phyloP scores from a whole-genome alignment of 2,888 invertebrate species.

The Pristionchus maxplancki region DNA sequence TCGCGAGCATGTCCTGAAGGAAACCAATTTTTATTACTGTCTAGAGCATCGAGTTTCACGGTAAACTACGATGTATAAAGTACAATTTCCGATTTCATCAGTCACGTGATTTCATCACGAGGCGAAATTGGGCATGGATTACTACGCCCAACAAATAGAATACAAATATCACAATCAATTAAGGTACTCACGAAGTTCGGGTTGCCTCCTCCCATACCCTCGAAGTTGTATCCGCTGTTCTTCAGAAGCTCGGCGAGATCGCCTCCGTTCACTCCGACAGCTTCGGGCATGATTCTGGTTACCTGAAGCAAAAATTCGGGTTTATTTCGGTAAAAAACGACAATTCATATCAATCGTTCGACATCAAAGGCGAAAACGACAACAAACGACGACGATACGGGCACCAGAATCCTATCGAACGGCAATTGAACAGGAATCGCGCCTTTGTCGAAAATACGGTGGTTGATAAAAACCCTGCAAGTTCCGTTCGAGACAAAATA shows the following conservation, averaged over 20 bases:
- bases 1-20: slow-evolving; percentile 13
- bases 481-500: neutral
- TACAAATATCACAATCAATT: no score
- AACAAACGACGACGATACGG: neutral
- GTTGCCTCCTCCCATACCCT: neutral
- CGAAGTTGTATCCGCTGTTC: slow-evolving; percentile 52
- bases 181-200: slow-evolving; percentile 41
- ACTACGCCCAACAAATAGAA: no score
- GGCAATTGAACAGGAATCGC: neutral
- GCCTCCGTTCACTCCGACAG: neutral
- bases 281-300: slow-evolving; percentile 49
- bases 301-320: slow-evolving; percentile 38
- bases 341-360: neutral
- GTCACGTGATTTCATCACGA: slow-evolving; percentile 33
- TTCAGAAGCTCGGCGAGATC: slow-evolving; percentile 56
- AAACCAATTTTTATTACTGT: no score
- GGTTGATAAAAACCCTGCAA: neutral
- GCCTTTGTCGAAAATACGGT: neutral
- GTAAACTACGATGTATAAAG: neutral
- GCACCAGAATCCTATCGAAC: slow-evolving; percentile 14
- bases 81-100: neutral
- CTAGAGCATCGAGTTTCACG: no score
- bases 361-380: neutral
- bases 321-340: neutral
- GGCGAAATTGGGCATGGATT: neutral